These are phyloP conservation scores for Atrina japonica DNA, from an alignment of 2,888 invertebrate species.

Conservation along the genomic window DNA sequence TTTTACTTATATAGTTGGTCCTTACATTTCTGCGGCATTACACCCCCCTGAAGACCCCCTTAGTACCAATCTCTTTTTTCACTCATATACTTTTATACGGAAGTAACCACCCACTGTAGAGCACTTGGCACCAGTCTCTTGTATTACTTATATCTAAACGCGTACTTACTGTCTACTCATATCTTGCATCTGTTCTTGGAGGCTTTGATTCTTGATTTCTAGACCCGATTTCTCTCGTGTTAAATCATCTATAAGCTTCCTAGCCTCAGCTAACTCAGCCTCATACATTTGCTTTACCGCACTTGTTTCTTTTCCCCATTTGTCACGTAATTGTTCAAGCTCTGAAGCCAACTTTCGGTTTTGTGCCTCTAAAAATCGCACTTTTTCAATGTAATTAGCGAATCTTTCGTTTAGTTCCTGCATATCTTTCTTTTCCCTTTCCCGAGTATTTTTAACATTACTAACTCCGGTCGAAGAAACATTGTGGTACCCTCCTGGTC, in stretches of 20 bases:
- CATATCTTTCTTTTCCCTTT: constrained; percentile 83
- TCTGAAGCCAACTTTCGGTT: constrained; percentile 79
- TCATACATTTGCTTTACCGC: constrained; percentile 81
- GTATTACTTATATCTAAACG: no score
- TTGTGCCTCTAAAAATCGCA: constrained; percentile 81
- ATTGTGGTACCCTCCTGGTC: constrained; percentile 69
- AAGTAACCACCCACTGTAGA: no score
- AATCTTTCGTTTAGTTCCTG: constrained; percentile 82
- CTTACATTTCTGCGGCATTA: no score
- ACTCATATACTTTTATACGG: no score
- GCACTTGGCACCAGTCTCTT: no score
- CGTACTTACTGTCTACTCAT: constrained; percentile 74
- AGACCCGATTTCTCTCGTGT: constrained; percentile 82
- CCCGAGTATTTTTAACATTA: constrained; percentile 80
- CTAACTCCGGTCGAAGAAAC: constrained; percentile 77
- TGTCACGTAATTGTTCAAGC: constrained; percentile 76
- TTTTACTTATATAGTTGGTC: no score
- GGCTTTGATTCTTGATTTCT: constrained; percentile 81
- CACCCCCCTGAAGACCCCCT: no score
- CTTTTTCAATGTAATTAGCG: constrained; percentile 83
- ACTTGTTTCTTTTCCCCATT: constrained; percentile 78
- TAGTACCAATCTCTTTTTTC: no score
- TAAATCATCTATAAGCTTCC: constrained; percentile 82
- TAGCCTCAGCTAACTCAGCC: constrained; percentile 81
- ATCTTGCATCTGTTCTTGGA: constrained; percentile 81